Evolutionary conservation across 2,113 vertebrate species (phyloP), one percentile per base, ranked within the genome.

Genomic region (Mormyrus lacerda): DNA sequence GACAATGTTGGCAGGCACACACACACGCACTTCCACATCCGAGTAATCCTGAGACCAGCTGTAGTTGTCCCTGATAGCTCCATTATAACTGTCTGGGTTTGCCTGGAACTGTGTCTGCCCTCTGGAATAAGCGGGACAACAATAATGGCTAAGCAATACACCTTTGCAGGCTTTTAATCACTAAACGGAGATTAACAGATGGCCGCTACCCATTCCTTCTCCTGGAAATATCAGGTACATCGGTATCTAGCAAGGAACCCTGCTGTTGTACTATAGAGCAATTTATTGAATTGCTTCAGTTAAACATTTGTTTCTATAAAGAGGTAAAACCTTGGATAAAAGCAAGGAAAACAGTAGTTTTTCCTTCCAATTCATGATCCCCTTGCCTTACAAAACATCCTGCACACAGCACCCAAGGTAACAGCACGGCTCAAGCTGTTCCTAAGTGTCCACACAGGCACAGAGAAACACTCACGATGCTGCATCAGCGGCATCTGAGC

Each of bases 31-130:
- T 94, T 99, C 98, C 95, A 99, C 91, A 90, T 99, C 98, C 0
- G 95, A 97, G 95, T 97, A 99, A 94, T 99, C 98, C 92, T 99
- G 98, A 0, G 97, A 98, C 97, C 97, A 98, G 89, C 93, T 92
- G 47, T 98, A 98, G 84, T 96, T 97, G 89, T 97, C 96, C 42
- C 97, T 93, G 61, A 97, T 95, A 0, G 98, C 98, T 5, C 98
- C 98, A 0, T 99, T 99, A 93, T 99, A 99, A 91, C 98, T 99
- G 93, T 99, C 98, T 0, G 98, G 95, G 88, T 97, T 95, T 6
- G 93, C 94, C 95, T 98, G 97, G 91, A 95, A 97, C 88, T 91
- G 93, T 45, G 95, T 94, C 93, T 96, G 97, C 89, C 51, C 92
- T 92, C 93, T 98, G 92, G n/a, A 42, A 65, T 65, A 89, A 87